Conservation (phyloP, 2,113 vertebrate genomes). For the Fulmarus glacialis region DNA sequence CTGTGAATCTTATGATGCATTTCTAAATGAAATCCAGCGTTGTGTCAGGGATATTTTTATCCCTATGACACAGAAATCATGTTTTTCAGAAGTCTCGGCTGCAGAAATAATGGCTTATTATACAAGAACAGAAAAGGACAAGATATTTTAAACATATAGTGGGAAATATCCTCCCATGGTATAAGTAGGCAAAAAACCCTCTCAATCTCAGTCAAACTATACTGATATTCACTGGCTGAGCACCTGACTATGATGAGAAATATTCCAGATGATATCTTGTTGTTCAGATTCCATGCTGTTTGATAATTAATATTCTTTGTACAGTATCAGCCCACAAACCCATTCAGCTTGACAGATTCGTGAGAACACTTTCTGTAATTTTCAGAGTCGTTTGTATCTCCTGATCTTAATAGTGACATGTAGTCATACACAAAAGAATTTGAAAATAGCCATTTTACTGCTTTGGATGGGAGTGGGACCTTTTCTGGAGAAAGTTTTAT, state of each 20-base stretch:
- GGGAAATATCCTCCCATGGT: background rate
- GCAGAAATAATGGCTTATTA: constrained; percentile 8
- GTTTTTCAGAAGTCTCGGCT: background rate
- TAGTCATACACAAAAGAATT: background rate
- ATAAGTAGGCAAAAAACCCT: background rate
- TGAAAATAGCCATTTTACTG: background rate
- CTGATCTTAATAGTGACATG: background rate
- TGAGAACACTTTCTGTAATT: background rate
- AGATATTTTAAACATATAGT: background rate
- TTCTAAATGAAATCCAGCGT: background rate
- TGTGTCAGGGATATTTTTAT: constrained; percentile 46
- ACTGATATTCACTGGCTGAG: background rate
- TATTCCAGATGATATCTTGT: background rate
- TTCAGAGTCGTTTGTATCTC: background rate
- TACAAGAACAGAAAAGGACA: background rate
- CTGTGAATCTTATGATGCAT: constrained; percentile 2
- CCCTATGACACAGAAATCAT: constrained; percentile 26
- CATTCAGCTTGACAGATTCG: constrained; percentile 18
- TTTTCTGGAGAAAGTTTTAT: background rate
- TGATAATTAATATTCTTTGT: constrained; percentile 43
- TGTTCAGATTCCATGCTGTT: background rate
- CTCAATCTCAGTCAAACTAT: background rate
- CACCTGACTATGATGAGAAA: background rate
- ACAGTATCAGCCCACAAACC: constrained; percentile 29
- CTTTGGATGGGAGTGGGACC: background rate